Evolutionary conservation across 2,797 vertebrate genomes (phyloP), one percentile per base, ranked within the genome.

Genomic region (Rhinichthys osculus): DNA sequence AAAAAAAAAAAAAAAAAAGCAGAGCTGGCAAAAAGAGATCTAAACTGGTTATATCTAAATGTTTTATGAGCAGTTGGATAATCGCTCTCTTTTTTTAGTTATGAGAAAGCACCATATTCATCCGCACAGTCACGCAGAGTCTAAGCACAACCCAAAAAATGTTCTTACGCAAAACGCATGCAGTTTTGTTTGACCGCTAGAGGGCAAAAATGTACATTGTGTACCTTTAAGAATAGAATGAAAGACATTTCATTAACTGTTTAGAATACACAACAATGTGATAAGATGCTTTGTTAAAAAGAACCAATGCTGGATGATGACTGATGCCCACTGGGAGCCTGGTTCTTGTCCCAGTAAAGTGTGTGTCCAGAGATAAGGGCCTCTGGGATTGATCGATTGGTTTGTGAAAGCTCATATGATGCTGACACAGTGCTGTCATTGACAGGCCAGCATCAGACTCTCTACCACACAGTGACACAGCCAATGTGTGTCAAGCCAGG

Each of bases 401-500:
- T 78, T 71, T 82, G 70, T 67, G 64, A 77, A 76, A 52, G 69
- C 78, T 82, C 54, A 83, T 72, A 81, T 85, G 77, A 83, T 70
- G 84, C 88, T 72, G 84, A 88, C 54, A n/a, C 73, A 69, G 81
- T 57, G 54, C 81, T 85, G 19, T 81, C 50, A 62, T 33, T 70
- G 83, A 59, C 21, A 69, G 59, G 62, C 78, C 27, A 52, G 71
- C 30, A 33, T 44, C 11, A 66, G 35, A 7, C 5, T 17, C 19
- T 23, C 16, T 44, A 66, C 19, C n/a, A 21, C 30, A 89, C n/a
- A 38, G 57, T 72, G 72, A 74, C 35, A n/a, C 54, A 47, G 14
- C 7, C 19, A 27, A 69, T 77, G 44, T 50, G 52, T 40, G 73
- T 77, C 44, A 47, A 78, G 42, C 2, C 59, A 70, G 67, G 72